phyloP scores from a whole-genome alignment of 1,140 invertebrate species.

The Tetragonula clypearis region DNA sequence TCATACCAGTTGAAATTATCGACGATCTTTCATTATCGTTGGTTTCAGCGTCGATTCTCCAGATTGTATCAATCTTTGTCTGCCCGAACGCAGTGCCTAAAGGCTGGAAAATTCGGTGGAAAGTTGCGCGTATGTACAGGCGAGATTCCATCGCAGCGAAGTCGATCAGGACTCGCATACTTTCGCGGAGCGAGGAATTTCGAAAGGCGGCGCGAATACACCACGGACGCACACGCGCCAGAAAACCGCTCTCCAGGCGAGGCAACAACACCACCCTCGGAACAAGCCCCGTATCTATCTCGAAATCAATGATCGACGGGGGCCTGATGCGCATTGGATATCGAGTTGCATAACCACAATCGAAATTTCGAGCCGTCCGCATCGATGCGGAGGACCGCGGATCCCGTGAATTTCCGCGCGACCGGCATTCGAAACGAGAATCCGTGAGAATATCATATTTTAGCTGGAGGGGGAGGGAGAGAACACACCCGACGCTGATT shows the following conservation, averaged over 20 bases:
- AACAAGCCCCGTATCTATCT: slow-evolving; percentile 30
- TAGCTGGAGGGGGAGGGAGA: background rate
- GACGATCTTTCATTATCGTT: too few species aligned
- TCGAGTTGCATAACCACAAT: slow-evolving; percentile 64
- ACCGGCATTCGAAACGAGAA: slow-evolving; percentile 57
- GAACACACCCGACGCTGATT: background rate
- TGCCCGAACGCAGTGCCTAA: too few species aligned
- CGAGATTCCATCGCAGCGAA: background rate
- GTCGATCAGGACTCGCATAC: slow-evolving; percentile 7
- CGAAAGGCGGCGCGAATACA: background rate
- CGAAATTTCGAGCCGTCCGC: slow-evolving; percentile 61
- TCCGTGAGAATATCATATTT: slow-evolving; percentile 52
- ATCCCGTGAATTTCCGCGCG: slow-evolving; percentile 64
- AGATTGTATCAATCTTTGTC: background rate
- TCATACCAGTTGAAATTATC: too few species aligned
- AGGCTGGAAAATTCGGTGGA: background rate
- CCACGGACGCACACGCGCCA: background rate
- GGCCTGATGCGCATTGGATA: slow-evolving; percentile 51
- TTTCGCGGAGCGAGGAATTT: slow-evolving; percentile 2
- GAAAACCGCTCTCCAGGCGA: background rate
- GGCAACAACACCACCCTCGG: background rate
- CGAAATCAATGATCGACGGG: slow-evolving; percentile 53
- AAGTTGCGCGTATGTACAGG: too few species aligned
- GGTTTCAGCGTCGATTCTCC: background rate
- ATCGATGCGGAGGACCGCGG: slow-evolving; percentile 64